Evolutionary conservation across 2,113 vertebrate species (phyloP).

Genomic region (Eleginops maclovinus): DNA sequence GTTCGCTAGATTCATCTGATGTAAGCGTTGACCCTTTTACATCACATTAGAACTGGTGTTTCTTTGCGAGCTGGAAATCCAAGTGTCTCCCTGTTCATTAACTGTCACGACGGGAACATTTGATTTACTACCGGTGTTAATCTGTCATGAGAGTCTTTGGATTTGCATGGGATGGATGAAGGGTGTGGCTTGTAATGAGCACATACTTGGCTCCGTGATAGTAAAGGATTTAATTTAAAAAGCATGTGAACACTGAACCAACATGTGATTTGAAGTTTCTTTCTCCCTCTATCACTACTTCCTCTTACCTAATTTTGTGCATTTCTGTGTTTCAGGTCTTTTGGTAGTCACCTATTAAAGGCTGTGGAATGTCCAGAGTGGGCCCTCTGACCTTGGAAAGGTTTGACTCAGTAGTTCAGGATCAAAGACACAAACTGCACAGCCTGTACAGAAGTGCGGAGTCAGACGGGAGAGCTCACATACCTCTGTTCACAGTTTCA

Average conservation of each 20-base stretch:
- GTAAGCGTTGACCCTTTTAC: neutral
- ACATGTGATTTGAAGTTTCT: neutral
- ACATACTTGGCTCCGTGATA: conserved; percentile 23
- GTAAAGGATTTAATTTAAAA: neutral
- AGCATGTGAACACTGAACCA: neutral
- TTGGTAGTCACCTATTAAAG: conserved; percentile 80
- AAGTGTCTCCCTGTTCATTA: neutral
- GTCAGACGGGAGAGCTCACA: conserved; percentile 37
- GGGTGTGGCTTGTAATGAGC: conserved; percentile 17
- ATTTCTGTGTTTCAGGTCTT: conserved; percentile 24
- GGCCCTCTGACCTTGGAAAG: conserved; percentile 73
- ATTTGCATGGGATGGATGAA: conserved; percentile 10
- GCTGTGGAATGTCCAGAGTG: conserved; percentile 72
- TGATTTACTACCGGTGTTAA: conserved; percentile 42
- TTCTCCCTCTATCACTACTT: neutral
- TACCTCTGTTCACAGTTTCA: conserved; percentile 61
- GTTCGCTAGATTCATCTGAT: too few relatives aligned
- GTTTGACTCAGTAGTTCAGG: conserved; percentile 71
- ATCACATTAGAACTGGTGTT: neutral
- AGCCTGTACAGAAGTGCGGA: conserved; percentile 20
- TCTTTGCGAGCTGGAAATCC: neutral
- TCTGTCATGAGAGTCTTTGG: conserved; percentile 16
- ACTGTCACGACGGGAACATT: neutral
- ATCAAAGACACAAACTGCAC: conserved; percentile 69
- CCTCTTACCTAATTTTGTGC: neutral